Conservation (phyloP, 2,797 vertebrate genomes). For the Apodemus agrarius region DNA sequence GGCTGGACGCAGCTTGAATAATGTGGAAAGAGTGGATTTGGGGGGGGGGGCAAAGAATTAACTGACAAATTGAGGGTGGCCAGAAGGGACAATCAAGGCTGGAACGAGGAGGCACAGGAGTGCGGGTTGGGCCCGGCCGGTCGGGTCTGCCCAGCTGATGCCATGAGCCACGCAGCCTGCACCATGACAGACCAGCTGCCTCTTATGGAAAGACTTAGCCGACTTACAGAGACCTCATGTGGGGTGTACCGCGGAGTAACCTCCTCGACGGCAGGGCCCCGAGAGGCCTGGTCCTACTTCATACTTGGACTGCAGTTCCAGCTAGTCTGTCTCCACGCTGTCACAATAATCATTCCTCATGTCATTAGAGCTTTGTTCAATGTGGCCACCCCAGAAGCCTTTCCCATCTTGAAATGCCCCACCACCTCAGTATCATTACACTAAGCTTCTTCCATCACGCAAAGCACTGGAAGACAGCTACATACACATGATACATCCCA, state of each 20-base stretch:
- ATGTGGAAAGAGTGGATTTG: not conserved
- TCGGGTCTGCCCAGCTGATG: not conserved
- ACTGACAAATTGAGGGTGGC: not conserved
- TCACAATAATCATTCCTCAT: fast-evolving
- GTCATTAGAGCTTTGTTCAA: not conserved
- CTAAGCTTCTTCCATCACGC: not conserved
- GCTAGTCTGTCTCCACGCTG: not conserved
- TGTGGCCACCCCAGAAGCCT: not conserved
- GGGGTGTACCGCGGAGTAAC: not conserved
- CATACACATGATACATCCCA: not conserved
- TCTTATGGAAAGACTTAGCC: not conserved
- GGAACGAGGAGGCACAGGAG: not conserved
- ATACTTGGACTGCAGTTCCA: not conserved
- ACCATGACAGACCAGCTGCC: no score
- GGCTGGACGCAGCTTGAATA: not conserved
- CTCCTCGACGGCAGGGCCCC: not conserved
- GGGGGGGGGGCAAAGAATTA: no score
- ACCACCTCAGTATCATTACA: no score
- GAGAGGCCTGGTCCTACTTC: not conserved
- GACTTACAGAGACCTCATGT: not conserved
- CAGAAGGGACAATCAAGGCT: not conserved
- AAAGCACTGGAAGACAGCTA: no score
- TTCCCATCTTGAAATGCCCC: not conserved
- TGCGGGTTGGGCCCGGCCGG: not conserved
- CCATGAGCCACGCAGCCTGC: no score